These are phyloP conservation scores for Pardalotus punctatus DNA, from an alignment of 2,113 vertebrate genomes.

Conservation along the genomic window DNA sequence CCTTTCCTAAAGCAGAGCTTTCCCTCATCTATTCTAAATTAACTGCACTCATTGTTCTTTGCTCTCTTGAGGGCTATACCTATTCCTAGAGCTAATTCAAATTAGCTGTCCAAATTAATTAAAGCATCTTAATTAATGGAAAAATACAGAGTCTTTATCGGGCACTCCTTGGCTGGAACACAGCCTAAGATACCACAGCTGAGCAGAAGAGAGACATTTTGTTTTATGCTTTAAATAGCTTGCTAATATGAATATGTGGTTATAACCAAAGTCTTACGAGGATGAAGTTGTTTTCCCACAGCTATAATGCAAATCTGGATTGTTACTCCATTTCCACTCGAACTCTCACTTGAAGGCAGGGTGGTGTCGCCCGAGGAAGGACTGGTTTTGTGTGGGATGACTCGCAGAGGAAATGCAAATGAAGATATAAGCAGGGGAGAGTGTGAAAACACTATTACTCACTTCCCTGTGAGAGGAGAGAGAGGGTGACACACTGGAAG, in stretches of 20 bases:
- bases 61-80: not conserved
- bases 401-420: not conserved
- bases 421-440: not conserved
- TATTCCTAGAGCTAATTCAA: constrained; percentile 7
- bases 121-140: constrained; percentile 29
- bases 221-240: constrained; percentile 2
- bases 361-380: not conserved
- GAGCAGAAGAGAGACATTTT: not conserved
- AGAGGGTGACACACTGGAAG: not conserved
- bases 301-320: not conserved
- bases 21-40: not conserved
- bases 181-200: not conserved
- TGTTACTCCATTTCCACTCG: not conserved
- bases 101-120: constrained; percentile 25
- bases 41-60: not conserved
- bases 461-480: not conserved
- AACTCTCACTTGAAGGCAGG: not conserved
- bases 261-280: not conserved
- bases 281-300: not conserved
- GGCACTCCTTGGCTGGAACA: not conserved
- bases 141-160: not conserved
- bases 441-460: not conserved
- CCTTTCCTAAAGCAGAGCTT: not conserved
- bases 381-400: not conserved
- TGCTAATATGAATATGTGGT: not conserved